A percentile compares a stretch with the other conserved stretches of the same genome.
phyloP scores from a whole-genome alignment of 2,888 invertebrate genomes.

The Spatulosminthurus flaviceps region DNA sequence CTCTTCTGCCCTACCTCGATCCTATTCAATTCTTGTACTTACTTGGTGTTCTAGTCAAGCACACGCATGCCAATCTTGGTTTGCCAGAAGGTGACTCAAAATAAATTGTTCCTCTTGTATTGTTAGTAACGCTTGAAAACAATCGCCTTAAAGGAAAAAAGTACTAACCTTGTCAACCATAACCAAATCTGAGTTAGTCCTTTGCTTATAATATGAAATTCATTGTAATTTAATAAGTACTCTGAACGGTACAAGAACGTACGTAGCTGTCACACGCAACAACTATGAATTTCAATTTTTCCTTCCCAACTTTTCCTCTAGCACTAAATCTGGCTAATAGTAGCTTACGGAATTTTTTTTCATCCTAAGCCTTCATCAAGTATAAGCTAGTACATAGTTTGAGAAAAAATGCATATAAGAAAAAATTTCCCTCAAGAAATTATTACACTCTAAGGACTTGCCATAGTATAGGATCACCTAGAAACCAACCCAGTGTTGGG shows the following conservation, averaged over 20 bases:
- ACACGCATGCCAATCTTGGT: neutral
- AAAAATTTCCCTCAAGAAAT: too few relatives aligned
- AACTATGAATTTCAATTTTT: neutral
- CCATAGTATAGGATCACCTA: too few relatives aligned
- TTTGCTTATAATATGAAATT: neutral
- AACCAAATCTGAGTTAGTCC: neutral
- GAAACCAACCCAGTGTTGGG: too few relatives aligned
- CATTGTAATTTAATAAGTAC: neutral
- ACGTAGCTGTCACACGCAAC: neutral
- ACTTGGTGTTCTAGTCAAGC: too few relatives aligned
- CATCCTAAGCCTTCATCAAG: too few relatives aligned
- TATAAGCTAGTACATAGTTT: too few relatives aligned
- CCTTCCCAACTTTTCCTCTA: too few relatives aligned
- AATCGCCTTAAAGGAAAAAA: neutral
- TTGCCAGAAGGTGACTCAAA: neutral
- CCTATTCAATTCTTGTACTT: neutral
- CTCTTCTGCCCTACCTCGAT: neutral
- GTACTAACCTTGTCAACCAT: constrained; percentile 14
- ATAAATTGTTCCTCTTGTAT: neutral
- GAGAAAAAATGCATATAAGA: too few relatives aligned
- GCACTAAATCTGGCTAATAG: too few relatives aligned
- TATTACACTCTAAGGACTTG: too few relatives aligned
- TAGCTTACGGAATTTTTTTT: too few relatives aligned
- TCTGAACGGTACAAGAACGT: too few relatives aligned
- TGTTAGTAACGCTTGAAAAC: neutral